Evolutionary conservation across 2,888 invertebrate species (phyloP).

Genomic region (Thumatha senex): DNA sequence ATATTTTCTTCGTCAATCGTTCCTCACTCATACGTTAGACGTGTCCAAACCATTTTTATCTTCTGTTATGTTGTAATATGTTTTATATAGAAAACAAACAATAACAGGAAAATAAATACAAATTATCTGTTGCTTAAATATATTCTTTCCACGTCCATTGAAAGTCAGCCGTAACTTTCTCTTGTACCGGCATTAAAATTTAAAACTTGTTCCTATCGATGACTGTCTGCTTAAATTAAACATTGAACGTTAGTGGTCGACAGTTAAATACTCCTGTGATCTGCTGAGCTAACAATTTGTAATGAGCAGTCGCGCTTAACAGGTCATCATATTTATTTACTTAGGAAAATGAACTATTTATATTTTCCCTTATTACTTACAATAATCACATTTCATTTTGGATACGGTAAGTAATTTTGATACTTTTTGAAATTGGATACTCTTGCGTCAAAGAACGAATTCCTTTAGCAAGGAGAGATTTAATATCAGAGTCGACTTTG

Average conservation of each 20-base stretch:
- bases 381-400: slow-evolving; percentile 30
- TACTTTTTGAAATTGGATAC: not conserved
- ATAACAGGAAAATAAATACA: not conserved
- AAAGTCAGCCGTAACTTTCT: slow-evolving; percentile 74
- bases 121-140: slow-evolving; percentile 35
- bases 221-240: slow-evolving; percentile 63
- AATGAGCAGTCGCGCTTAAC: slow-evolving; percentile 55
- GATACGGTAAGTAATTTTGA: slow-evolving; percentile 45
- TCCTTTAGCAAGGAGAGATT: too few relatives aligned
- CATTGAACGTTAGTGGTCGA: slow-evolving; percentile 59
- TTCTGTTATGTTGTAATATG: too few relatives aligned
- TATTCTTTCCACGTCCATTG: slow-evolving; percentile 53
- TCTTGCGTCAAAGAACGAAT: too few relatives aligned
- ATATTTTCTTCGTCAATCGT: too few relatives aligned
- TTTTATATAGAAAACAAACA: too few relatives aligned
- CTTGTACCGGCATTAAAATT: slow-evolving; percentile 72
- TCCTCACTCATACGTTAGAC: too few relatives aligned
- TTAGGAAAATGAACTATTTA: slow-evolving; percentile 36
- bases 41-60: too few relatives aligned
- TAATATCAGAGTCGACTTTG: too few relatives aligned
- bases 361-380: slow-evolving; percentile 39
- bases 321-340: slow-evolving; percentile 28
- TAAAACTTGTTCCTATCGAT: slow-evolving; percentile 76
- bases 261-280: slow-evolving; percentile 72
- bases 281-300: slow-evolving; percentile 62